Base-by-base conservation (phyloP, 1,140 invertebrate species). In the Drosophila malerkotliana region DNA sequence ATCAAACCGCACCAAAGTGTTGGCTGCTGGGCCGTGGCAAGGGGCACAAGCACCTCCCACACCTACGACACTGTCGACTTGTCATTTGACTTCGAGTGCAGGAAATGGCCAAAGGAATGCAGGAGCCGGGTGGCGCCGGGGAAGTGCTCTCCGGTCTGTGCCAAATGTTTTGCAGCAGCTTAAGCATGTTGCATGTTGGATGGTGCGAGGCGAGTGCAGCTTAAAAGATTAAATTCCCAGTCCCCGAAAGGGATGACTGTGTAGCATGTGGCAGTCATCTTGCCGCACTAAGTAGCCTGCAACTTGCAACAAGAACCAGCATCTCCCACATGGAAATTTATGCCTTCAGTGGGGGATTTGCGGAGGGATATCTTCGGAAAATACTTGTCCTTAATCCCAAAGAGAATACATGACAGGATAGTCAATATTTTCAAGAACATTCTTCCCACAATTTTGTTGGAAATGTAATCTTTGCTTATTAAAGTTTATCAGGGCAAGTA, bases 131-230 rank as follows among this genome's bases (percentile, higher is more conserved):
- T 10, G 44, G 28, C 37, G 15, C n/a, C n/a, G 41, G 37, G 12
- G 3, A 34, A 18, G 34, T 37, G 34, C 9, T 7, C 14, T 9
- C 30, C 15, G 49, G 37, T 44, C 41, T 55, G 60, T 49, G 73
- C 79, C 78, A 77, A 87, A 78, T 78, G 83, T 62, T 63, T 75
- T 87, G 83, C 78, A 72, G 78, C 78, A 85, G 82, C 82, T 85
- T 85, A 82, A 82, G 82, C 83, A 75, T 85, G 82, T 85, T 87
- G 81, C 79, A 83, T 83, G 79, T 71, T 79, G 79, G 32, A 55
- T 77, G 72, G 54, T 55, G 69, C 80, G 80, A 85, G 80, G 80
- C 81, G 68, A 85, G 80, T 84, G 82, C 81, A 85, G 81, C 81
- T 85, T 85, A 85, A 87, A 82, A 85, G 81, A 85, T 85, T 85